Evolutionary conservation across 2,797 vertebrate species (phyloP).

Genomic region (Yasuhikotakia modesta): DNA sequence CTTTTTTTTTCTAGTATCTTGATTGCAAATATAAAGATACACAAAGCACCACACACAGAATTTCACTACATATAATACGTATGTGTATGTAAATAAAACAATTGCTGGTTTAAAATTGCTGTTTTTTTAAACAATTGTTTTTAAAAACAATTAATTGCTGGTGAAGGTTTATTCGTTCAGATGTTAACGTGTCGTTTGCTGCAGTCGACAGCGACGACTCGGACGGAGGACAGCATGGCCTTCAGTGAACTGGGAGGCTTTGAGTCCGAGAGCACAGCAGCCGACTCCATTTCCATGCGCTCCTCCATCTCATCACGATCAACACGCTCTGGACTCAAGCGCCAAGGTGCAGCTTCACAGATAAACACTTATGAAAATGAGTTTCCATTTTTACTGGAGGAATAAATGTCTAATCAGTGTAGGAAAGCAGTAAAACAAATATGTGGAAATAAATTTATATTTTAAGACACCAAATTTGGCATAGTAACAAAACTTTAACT

Average conservation of each 20-base stretch:
- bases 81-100: no score
- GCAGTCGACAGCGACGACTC: conserved; percentile 76
- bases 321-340: conserved; percentile 77
- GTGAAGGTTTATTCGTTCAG: background rate
- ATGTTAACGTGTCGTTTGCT: conserved; percentile 11
- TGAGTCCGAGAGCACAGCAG: conserved; percentile 74
- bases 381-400: background rate
- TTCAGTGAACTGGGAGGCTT: conserved; percentile 74
- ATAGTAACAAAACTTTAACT: background rate
- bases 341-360: conserved; percentile 73
- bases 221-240: conserved; percentile 77
- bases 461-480: no score
- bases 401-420: background rate
- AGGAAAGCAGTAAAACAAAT: no score
- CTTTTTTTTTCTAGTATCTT: no score
- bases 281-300: conserved; percentile 72
- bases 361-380: no score
- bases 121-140: background rate
- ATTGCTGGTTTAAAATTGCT: no score
- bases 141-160: background rate
- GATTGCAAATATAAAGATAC: no score
- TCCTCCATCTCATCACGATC: conserved; percentile 74
- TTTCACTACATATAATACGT: no score
- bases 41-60: no score
- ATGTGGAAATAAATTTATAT: no score